These are phyloP conservation scores for Tautogolabrus adspersus DNA, from an alignment of 2,113 vertebrate species.

Conservation along the genomic window DNA sequence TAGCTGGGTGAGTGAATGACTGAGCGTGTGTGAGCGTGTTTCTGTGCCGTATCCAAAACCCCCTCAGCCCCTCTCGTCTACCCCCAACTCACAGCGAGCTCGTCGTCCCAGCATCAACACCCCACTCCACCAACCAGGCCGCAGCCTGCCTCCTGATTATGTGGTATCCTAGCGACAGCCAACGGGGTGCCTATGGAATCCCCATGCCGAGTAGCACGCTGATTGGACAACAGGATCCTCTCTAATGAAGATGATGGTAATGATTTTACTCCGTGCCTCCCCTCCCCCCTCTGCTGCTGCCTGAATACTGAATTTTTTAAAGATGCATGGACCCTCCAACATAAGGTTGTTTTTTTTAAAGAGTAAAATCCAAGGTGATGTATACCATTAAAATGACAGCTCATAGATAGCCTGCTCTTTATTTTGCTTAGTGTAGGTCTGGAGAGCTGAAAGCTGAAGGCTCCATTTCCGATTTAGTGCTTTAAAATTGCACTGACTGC, in stretches of 20 bases:
- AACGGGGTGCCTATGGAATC: constrained; percentile 80
- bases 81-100: constrained; percentile 72
- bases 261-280: constrained; percentile 74
- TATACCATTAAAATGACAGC: constrained; percentile 21
- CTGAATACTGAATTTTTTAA: constrained; percentile 50
- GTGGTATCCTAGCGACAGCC: constrained; percentile 87
- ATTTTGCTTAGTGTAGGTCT: not conserved
- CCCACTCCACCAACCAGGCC: constrained; percentile 76
- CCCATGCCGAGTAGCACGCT: constrained; percentile 59
- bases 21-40: constrained; percentile 60
- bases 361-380: constrained; percentile 4
- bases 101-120: constrained; percentile 74
- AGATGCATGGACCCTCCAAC: constrained; percentile 23
- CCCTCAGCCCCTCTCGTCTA: constrained; percentile 68
- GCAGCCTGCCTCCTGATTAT: constrained; percentile 83
- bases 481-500: constrained; percentile 12
- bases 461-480: constrained; percentile 1
- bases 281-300: constrained; percentile 66
- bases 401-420: not conserved
- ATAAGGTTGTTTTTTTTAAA: constrained; percentile 5
- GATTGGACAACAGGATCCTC: constrained; percentile 78
- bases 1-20: constrained; percentile 58
- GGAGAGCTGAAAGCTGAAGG: constrained; percentile 3
- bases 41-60: constrained; percentile 60
- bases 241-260: constrained; percentile 85